phyloP scores from a whole-genome alignment of 2,113 vertebrate species.

The Saccopteryx leptura region DNA sequence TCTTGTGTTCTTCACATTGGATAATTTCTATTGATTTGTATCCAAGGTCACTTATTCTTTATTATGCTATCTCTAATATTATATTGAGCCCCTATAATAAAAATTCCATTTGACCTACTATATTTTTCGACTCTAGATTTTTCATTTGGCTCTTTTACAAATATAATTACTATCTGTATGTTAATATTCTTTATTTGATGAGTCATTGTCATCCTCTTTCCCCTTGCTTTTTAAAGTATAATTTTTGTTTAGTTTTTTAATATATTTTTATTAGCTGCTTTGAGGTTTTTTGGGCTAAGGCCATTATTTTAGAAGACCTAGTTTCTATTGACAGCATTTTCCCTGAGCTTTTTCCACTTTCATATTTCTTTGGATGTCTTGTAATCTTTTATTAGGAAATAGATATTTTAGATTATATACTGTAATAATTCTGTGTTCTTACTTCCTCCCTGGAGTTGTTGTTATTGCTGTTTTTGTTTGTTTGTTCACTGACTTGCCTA shows the following conservation, averaged over 20 bases:
- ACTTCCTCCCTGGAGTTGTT: background rate
- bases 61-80: background rate
- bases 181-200: background rate
- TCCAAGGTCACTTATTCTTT: background rate
- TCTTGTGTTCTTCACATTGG: background rate
- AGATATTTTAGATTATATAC: slow-evolving; percentile 1
- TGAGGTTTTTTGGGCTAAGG: background rate
- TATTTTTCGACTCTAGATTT: slow-evolving; percentile 39
- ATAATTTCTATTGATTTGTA: slow-evolving; percentile 28
- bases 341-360: background rate
- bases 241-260: slow-evolving; percentile 18
- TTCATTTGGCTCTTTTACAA: background rate
- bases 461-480: background rate
- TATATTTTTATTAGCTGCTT: background rate
- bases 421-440: background rate
- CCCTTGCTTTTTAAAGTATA: slow-evolving; percentile 4
- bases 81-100: background rate
- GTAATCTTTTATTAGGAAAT: background rate
- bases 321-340: background rate
- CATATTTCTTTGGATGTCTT: background rate
- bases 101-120: background rate
- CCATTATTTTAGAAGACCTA: background rate
- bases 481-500: background rate
- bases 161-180: background rate
- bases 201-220: background rate